phyloP scores from a whole-genome alignment of 1,140 invertebrate genomes.

The Habropoda laboriosa region DNA sequence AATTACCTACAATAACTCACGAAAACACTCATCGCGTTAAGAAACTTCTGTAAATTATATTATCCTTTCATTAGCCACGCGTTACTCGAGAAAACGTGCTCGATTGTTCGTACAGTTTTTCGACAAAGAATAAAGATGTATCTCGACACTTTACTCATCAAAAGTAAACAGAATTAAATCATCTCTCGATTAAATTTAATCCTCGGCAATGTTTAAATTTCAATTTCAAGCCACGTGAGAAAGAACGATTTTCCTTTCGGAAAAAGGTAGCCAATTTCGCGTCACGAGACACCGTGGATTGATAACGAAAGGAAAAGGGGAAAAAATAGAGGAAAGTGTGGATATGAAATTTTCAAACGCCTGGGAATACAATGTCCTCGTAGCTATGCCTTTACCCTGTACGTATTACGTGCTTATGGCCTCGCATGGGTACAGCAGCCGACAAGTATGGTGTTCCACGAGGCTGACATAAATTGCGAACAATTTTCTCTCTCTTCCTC shows the following conservation, averaged over 20 bases:
- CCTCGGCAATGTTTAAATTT: neutral
- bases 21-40: neutral
- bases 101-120: neutral
- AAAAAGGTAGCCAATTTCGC: neutral
- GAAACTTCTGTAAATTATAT: neutral
- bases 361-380: conserved; percentile 17
- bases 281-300: neutral
- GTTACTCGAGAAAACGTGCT: neutral
- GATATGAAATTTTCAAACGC: conserved; percentile 29
- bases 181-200: neutral
- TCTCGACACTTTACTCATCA: neutral
- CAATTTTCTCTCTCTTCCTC: conserved; percentile 21
- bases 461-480: conserved; percentile 16
- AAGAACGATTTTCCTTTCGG: neutral
- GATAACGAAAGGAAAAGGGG: neutral
- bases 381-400: neutral
- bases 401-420: neutral
- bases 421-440: neutral
- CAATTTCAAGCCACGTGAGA: neutral
- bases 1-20: neutral
- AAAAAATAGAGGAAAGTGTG: neutral
- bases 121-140: neutral
- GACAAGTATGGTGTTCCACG: conserved; percentile 6
- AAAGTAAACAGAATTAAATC: neutral
- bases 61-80: neutral